phyloP scores from a whole-genome alignment of 2,888 invertebrate species.

The Osmoderma eremita region DNA sequence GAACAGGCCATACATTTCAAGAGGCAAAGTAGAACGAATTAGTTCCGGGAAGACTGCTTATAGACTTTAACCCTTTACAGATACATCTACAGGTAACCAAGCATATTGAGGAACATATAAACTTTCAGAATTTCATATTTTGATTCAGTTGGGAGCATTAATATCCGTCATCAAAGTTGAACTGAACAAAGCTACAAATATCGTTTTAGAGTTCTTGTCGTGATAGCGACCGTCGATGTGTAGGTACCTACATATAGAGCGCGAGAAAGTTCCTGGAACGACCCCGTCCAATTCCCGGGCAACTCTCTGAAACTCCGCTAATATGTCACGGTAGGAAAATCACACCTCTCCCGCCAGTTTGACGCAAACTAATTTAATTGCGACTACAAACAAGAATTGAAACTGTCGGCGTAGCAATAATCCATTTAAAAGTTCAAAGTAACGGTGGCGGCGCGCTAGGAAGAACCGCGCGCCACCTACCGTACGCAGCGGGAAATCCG shows the following conservation, averaged over 20 bases:
- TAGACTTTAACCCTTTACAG: too few species aligned
- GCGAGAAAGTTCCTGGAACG: constrained; percentile 1
- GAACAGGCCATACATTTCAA: too few species aligned
- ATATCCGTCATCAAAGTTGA: constrained; percentile 9
- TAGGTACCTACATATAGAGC: not conserved
- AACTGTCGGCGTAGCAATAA: constrained; percentile 44
- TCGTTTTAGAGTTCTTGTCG: constrained; percentile 17
- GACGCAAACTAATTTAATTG: constrained; percentile 42
- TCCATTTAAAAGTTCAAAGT: constrained; percentile 45
- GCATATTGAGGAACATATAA: too few species aligned
- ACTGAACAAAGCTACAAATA: constrained; percentile 22
- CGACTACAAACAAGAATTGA: constrained; percentile 43
- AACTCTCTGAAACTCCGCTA: constrained; percentile 37
- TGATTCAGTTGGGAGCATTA: not conserved
- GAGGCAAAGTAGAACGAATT: too few species aligned
- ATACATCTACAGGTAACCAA: too few species aligned
- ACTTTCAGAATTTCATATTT: too few species aligned
- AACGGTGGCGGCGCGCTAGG: constrained; percentile 18
- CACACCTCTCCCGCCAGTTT: constrained; percentile 37
- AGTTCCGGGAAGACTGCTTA: too few species aligned
- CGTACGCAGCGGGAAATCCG: not conserved
- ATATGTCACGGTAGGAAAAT: constrained; percentile 41
- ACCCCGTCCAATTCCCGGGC: constrained; percentile 14
- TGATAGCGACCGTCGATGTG: not conserved
- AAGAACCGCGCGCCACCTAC: constrained; percentile 22